Evolutionary conservation across 64 coral and sea anemone genomes (phyloP).

Genomic region (Dendronephthya gigantea): DNA sequence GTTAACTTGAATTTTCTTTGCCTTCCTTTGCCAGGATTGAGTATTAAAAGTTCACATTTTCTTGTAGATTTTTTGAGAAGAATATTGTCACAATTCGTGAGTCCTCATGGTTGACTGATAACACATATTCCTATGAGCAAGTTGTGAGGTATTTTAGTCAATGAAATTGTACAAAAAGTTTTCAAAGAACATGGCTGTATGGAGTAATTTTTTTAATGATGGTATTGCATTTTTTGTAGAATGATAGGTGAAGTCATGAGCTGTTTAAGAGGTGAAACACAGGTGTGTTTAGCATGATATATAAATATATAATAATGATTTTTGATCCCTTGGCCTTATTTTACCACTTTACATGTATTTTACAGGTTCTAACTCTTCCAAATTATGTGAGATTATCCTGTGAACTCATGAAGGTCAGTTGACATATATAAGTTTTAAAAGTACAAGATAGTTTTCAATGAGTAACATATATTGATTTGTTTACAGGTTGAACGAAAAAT

Average conservation of each 20-base stretch:
- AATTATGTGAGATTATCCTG: neutral
- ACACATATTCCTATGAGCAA: slow-evolving; percentile 11
- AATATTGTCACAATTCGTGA: slow-evolving; percentile 6
- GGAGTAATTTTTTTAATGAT: no score
- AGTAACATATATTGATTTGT: no score
- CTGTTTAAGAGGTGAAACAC: slow-evolving; percentile 5
- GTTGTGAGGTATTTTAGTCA: neutral
- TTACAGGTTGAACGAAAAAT: neutral
- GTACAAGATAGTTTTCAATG: neutral
- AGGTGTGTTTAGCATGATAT: neutral
- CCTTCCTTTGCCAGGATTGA: neutral
- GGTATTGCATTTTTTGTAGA: neutral
- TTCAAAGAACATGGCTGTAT: no score
- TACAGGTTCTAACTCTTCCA: neutral
- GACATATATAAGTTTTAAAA: neutral
- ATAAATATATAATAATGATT: neutral
- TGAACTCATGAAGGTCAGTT: neutral
- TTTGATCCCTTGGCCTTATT: no score
- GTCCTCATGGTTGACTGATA: slow-evolving; percentile 6
- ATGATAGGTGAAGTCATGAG: slow-evolving; percentile 15
- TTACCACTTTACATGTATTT: neutral
- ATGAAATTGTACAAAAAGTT: no score
- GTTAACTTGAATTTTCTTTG: neutral
- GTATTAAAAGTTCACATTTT: neutral
- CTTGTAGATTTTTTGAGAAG: neutral